Evolutionary conservation across 2,113 vertebrate species (phyloP), one percentile per base, ranked within the genome.

Genomic region (Erpornis zantholeuca): DNA sequence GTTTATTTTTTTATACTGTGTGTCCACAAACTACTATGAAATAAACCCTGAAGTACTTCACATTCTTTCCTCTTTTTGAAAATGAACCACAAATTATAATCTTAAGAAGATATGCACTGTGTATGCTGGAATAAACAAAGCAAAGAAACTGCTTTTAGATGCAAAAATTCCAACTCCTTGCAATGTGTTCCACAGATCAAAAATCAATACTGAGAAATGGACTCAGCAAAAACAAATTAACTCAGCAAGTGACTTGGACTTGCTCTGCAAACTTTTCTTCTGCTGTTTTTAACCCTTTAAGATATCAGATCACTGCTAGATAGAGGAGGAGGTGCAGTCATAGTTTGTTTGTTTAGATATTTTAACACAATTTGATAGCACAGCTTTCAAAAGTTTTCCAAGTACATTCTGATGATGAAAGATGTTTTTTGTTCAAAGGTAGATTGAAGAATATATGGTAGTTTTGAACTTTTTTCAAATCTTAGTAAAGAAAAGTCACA

Each of bases 131-230:
- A 97, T 95, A 96, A 97, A 92, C 60, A 97, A 97, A 96, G 72
- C 35, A 97, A 97, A 94, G n/a, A 31, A 97, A 96, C 88, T 92
- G 64, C 56, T 97, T 97, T 98, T 95, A 95, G 80, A 90, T 97
- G 86, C 79, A 97, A 96, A 97, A 98, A 95, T 80, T 95, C 64
- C 66, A 86, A 90, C 79, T 98, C 47, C 88, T 96, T 65, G 92
- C 82, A 98, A 97, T 90, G 52, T 94, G 92, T 94, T 90, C 78
- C 94, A 91, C 38, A 97, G 93, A 98, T 98, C 70, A 98, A 98
- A 99, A 99, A 98, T 98, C 98, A 98, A 98, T 99, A 90, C 47
- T 90, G 84, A 97, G 94, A 97, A 98, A 98, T 93, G 56, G 95
- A 98, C 97, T 98, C 89, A 79, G 81, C 89, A 97, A 96, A 98